Evolutionary conservation across 2,888 invertebrate species (phyloP).

Genomic region (Tortrix viridana): DNA sequence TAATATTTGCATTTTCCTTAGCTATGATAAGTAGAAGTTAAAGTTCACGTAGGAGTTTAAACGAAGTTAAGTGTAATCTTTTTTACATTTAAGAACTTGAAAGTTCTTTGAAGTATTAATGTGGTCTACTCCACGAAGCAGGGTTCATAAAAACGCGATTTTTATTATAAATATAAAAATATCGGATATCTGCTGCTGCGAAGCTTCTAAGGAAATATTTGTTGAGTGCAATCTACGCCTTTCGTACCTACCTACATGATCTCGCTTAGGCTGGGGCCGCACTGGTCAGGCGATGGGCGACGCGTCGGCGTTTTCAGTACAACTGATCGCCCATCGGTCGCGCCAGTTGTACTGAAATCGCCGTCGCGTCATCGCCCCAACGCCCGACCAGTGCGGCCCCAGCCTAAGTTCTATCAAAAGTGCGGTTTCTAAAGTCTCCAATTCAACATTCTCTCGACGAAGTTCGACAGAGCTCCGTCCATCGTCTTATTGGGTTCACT

Average conservation of each 20-base stretch:
- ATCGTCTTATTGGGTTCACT: conserved; percentile 61
- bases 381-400: too few species aligned
- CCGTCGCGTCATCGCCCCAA: too few species aligned
- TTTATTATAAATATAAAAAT: too few species aligned
- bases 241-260: neutral
- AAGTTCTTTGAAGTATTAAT: neutral
- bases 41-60: conserved; percentile 1
- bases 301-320: too few species aligned
- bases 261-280: too few species aligned
- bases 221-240: neutral
- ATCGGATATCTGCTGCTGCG: too few species aligned
- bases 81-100: conserved; percentile 12
- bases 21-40: conserved; percentile 5
- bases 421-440: conserved; percentile 4
- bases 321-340: too few species aligned
- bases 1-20: neutral
- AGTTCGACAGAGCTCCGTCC: conserved; percentile 51
- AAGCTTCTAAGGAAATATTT: too few species aligned
- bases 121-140: neutral
- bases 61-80: neutral
- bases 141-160: too few species aligned
- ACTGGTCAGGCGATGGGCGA: too few species aligned
- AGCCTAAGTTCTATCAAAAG: conserved; percentile 7
- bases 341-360: too few species aligned
- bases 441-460: conserved; percentile 29